Evolutionary conservation across 2,888 invertebrate species (phyloP).

Genomic region (Drosophila kuntzei): DNA sequence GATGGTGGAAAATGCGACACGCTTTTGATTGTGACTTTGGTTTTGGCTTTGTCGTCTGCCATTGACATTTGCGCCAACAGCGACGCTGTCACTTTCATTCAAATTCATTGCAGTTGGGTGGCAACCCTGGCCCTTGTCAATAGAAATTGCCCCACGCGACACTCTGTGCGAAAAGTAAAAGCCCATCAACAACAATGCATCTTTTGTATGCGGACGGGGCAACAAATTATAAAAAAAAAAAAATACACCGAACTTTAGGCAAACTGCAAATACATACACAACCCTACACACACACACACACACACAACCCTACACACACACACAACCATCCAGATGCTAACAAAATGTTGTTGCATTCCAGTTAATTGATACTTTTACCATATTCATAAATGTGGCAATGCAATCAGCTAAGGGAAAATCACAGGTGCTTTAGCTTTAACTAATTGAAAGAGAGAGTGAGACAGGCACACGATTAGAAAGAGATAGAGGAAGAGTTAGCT

Average conservation of each 20-base stretch:
- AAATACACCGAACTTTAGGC: conserved; percentile 1
- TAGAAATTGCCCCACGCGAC: conserved; percentile 32
- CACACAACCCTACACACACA: too few species aligned
- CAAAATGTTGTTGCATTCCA: conserved; percentile 27
- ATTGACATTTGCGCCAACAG: conserved; percentile 63
- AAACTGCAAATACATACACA: too few species aligned
- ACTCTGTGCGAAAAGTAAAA: conserved; percentile 58
- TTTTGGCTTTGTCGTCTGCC: conserved; percentile 39
- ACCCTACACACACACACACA: too few species aligned
- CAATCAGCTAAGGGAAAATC: conserved; percentile 46
- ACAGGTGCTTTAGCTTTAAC: conserved; percentile 39
- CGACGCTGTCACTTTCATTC: conserved; percentile 63
- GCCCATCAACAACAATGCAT: conserved; percentile 48
- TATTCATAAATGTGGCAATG: conserved; percentile 36
- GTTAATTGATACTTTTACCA: conserved; percentile 73
- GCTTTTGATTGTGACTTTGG: conserved; percentile 59
- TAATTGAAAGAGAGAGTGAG: conserved; percentile 63
- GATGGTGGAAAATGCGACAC: conserved; percentile 71
- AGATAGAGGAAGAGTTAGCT: conserved; percentile 37
- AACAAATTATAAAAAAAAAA: conserved; percentile 51
- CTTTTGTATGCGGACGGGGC: conserved; percentile 40
- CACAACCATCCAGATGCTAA: too few species aligned
- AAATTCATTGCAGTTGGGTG: conserved; percentile 61
- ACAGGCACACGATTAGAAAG: conserved; percentile 20
- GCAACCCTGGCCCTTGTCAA: conserved; percentile 47